These are phyloP conservation scores for Dermochelys coriacea DNA, from an alignment of 2,797 vertebrate species.

Conservation along the genomic window DNA sequence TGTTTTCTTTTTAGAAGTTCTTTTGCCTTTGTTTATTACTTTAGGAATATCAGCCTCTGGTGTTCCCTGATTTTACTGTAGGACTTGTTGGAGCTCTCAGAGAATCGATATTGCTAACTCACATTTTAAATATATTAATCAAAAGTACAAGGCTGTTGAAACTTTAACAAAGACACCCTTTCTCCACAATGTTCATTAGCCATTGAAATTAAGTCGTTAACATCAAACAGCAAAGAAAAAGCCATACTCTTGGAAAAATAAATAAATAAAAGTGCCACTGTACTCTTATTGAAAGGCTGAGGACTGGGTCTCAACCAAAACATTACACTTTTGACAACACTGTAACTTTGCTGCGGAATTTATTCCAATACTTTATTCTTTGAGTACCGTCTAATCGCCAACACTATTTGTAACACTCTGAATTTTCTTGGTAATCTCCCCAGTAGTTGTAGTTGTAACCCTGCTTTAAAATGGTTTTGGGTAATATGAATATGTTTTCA, in stretches of 20 bases:
- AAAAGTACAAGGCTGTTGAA: neutral
- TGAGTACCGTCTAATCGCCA: neutral
- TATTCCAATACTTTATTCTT: neutral
- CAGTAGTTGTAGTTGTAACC: neutral
- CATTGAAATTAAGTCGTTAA: neutral
- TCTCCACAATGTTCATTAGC: neutral
- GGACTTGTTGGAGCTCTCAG: neutral
- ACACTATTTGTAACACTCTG: neutral
- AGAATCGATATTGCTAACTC: neutral
- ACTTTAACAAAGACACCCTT: neutral
- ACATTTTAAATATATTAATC: neutral
- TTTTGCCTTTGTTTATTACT: conserved; percentile 3
- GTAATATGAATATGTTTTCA: neutral
- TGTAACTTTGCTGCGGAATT: neutral
- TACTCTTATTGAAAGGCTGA: neutral
- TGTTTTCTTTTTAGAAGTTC: neutral
- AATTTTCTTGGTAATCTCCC: neutral
- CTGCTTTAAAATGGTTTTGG: neutral
- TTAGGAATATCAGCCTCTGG: neutral
- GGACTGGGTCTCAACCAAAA: neutral
- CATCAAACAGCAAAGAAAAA: neutral
- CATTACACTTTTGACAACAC: neutral
- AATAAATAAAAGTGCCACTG: neutral
- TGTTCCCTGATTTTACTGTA: neutral
- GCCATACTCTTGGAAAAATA: neutral